Conservation (phyloP, 2,888 invertebrate genomes). For the Caenorhabditis zanzibari region DNA sequence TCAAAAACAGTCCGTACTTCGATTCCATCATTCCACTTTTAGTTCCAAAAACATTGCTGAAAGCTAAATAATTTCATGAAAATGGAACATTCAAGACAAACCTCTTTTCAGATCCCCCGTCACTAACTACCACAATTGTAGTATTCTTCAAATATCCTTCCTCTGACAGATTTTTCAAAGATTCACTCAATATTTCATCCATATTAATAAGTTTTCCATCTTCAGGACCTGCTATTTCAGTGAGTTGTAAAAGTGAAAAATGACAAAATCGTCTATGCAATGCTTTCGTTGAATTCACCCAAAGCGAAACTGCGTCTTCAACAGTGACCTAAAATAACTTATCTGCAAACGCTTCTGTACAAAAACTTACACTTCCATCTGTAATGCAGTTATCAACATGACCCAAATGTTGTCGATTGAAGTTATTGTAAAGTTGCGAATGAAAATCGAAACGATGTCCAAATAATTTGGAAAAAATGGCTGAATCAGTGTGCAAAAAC, state of each 20-base stretch:
- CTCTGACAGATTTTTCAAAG: constrained; percentile 3
- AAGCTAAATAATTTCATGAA: not conserved
- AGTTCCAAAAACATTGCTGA: not conserved
- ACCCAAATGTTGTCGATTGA: constrained; percentile 23
- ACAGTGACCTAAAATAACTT: constrained; percentile 33
- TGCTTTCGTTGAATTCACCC: constrained; percentile 21
- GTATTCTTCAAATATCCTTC: constrained; percentile 10
- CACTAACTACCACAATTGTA: constrained; percentile 35
- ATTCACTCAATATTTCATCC: constrained; percentile 27
- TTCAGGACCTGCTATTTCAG: constrained; percentile 10
- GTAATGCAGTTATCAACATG: constrained; percentile 48
- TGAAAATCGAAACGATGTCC: constrained; percentile 22
- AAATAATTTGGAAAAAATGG: constrained; percentile 5
- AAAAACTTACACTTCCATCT: constrained; percentile 40
- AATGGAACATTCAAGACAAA: not conserved
- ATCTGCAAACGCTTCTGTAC: not conserved
- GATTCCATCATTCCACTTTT: constrained; percentile 36
- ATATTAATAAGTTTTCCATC: constrained; percentile 45
- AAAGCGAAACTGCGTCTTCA: constrained; percentile 28
- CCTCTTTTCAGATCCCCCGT: constrained; percentile 25
- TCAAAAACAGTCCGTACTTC: constrained; percentile 30
- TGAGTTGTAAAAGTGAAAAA: constrained; percentile 38
- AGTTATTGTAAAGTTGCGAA: constrained; percentile 25
- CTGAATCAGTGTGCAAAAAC: constrained; percentile 34
- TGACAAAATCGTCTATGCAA: not conserved